Percentiles rank a stretch among this genome's conserved stretches.
Evolutionary conservation across 2,113 vertebrate species (phyloP).

Genomic region (Rana temporaria): DNA sequence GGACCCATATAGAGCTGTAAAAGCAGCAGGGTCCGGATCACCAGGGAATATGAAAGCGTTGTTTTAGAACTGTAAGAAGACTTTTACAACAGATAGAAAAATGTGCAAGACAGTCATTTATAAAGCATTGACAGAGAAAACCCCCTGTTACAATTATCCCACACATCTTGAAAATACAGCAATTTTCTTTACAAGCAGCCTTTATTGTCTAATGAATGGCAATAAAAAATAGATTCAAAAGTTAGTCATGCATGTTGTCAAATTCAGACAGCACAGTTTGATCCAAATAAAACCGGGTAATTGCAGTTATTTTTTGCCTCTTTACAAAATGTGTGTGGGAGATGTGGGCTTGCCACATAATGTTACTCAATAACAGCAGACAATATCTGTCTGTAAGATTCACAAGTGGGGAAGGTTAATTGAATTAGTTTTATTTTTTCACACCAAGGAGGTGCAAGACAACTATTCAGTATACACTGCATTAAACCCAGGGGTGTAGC

Average conservation of each 20-base stretch:
- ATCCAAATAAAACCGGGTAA: background rate
- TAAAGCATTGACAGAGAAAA: background rate
- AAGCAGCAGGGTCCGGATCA: background rate
- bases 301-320: background rate
- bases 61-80: background rate
- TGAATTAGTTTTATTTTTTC: background rate
- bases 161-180: background rate
- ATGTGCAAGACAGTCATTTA: background rate
- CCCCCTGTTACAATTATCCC: background rate
- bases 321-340: slow-evolving; percentile 4
- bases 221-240: background rate
- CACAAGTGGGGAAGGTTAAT: background rate
- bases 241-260: slow-evolving; percentile 8
- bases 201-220: slow-evolving; percentile 11
- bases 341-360: background rate
- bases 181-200: background rate
- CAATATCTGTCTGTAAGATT: background rate
- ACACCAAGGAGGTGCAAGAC: background rate
- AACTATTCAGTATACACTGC: background rate
- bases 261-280: background rate
- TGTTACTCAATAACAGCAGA: background rate
- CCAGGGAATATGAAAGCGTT: background rate
- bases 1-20: too few species aligned
- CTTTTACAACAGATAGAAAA: background rate
- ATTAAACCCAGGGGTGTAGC: too few species aligned